A percentile compares a stretch with the other conserved stretches of the same genome.
Conservation (phyloP, 1,140 invertebrate species). For the Sitophilus oryzae region DNA sequence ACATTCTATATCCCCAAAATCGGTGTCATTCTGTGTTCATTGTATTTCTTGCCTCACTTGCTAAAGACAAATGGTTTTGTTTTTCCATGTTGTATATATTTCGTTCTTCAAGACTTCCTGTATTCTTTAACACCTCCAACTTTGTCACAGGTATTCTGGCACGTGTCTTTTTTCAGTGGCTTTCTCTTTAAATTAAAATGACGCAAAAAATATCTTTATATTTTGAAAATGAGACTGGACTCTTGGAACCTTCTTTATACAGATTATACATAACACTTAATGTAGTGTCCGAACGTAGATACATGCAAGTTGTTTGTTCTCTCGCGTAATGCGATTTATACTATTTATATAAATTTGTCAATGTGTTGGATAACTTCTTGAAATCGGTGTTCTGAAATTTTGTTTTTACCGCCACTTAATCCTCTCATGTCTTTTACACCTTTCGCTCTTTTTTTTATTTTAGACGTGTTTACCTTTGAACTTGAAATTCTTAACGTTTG, state of each 20-base stretch:
- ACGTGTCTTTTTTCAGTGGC: conserved; percentile 17
- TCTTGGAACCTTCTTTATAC: neutral
- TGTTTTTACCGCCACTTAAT: conserved; percentile 1
- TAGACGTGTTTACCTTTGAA: conserved; percentile 1
- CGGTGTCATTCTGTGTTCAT: neutral
- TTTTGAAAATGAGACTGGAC: conserved; percentile 12
- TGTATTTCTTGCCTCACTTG: conserved; percentile 2
- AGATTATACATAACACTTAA: conserved; percentile 16
- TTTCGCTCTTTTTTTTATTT: neutral
- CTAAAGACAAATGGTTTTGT: conserved; percentile 4
- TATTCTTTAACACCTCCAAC: conserved; percentile 10
- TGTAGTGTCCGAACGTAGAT: conserved; percentile 11
- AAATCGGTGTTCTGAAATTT: neutral
- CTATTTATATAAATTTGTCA: conserved; percentile 3
- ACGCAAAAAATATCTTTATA: conserved; percentile 13
- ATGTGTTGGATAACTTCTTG: neutral
- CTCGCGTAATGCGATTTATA: conserved; percentile 12
- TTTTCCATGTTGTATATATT: conserved; percentile 2
- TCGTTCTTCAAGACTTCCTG: conserved; percentile 6
- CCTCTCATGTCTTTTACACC: neutral
- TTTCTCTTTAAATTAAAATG: conserved; percentile 16
- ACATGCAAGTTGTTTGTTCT: conserved; percentile 6
- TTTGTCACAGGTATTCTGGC: conserved; percentile 17
- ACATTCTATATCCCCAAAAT: too few species aligned
- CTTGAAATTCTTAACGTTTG: conserved; percentile 5